phyloP scores from a whole-genome alignment of 1,140 invertebrate species.

The Megathymus violae region DNA sequence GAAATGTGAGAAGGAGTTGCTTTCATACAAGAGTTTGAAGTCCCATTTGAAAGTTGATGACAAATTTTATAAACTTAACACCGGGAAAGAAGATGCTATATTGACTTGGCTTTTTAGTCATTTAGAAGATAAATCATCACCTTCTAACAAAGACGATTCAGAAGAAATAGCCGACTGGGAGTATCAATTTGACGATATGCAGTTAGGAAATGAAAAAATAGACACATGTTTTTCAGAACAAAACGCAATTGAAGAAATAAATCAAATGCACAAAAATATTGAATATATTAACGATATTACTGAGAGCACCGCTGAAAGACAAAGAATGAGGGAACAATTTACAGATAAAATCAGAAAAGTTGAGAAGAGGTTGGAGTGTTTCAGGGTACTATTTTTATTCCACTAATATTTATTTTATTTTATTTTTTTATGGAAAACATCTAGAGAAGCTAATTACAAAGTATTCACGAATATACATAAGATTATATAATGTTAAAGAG shows the following conservation, averaged over 20 bases:
- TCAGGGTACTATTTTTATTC: slow-evolving; percentile 51
- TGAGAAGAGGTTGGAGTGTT: slow-evolving; percentile 54
- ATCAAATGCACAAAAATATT: slow-evolving; percentile 61
- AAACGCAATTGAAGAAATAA: slow-evolving; percentile 58
- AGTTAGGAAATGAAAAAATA: slow-evolving; percentile 39
- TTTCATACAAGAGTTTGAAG: slow-evolving; percentile 59
- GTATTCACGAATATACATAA: no score
- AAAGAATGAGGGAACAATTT: slow-evolving; percentile 60
- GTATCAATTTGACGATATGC: slow-evolving; percentile 47
- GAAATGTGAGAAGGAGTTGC: slow-evolving; percentile 64
- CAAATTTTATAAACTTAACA: slow-evolving; percentile 51
- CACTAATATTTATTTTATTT: neutral
- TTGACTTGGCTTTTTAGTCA: slow-evolving; percentile 61
- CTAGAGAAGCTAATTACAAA: no score
- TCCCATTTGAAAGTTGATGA: slow-evolving; percentile 53
- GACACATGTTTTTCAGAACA: slow-evolving; percentile 67
- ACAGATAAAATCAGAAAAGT: slow-evolving; percentile 52
- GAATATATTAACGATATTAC: slow-evolving; percentile 60
- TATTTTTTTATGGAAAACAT: neutral
- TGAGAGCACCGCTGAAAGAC: slow-evolving; percentile 43
- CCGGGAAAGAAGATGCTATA: slow-evolving; percentile 58
- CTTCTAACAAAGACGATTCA: slow-evolving; percentile 30
- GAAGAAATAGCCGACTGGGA: slow-evolving; percentile 53
- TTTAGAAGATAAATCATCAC: slow-evolving; percentile 42
- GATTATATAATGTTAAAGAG: no score